Evolutionary conservation across 2,888 invertebrate genomes (phyloP), one percentile per base, ranked within the genome.

Genomic region (Heteromurus nitidus): DNA sequence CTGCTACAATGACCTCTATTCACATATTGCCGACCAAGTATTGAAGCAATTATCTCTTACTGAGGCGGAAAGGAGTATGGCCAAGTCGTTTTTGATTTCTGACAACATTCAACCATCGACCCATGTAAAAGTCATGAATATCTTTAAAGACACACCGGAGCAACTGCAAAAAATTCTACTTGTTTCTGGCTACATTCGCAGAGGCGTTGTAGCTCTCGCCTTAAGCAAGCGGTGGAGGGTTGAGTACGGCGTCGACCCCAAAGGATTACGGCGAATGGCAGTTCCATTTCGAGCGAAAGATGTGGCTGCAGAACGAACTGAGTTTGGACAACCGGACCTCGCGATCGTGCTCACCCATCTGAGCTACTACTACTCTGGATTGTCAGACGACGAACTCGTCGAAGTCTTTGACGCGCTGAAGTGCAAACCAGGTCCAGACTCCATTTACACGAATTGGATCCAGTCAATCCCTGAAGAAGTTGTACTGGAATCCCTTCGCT

Each of bases 261-360:
- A 24, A n/a, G 73, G 80, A 28, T 31, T 42, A 16, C 42, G 77
- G 9, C 22, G 53, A 44, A 83, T 85, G 82, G 84, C 85, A 9
- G 85, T 86, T 7, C 86, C 86, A 5, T 85, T 85, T 16, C 22
- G 70, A 64, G 84, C 80, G 3, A 84, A 84, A 44, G 86, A 86
- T 55, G 75, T 82, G n/a, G 82, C 85, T 3, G 75, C 80, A 3
- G 85, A 86, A 60, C n/a, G 84, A n/a, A 86, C 86, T 0, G 86
- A 86, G 75, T 86, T 86, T 44, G 86, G 86, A 26, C 85, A 85
- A 30, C 83, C 83, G 0, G 86, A 86, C 55, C 31, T 86, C 24
- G 86, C 85, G 2, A 82, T 85, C 13, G 28, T 84, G 36, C 69
- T 86, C 0, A 86, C 86, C 0, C 84, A 86, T 20, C 55, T 86